Base-by-base conservation (phyloP, 2,888 invertebrate species). In the Odontothrips loti region DNA sequence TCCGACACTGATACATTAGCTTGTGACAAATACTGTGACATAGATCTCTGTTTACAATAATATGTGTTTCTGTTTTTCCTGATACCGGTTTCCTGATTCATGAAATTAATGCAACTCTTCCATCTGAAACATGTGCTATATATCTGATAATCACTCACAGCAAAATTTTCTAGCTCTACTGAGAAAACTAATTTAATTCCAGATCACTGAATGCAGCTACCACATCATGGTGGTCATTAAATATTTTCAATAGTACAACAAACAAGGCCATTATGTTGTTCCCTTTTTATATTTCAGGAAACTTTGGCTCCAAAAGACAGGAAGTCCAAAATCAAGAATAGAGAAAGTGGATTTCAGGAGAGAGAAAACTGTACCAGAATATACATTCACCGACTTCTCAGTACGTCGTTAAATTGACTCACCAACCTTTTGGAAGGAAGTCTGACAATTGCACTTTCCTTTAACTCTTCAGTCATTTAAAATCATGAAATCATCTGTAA, bases 301-400 rank as follows among this genome's bases (percentile, higher is more conserved):
- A 83, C 83, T 85, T 15, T 88, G 88, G 88, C 85, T 88, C 15
- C 83, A 84, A 81, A 83, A 83, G 10, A 84, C 83, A 23, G 88
- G 88, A 79, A 87, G 87, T 83, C 87, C 87, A n/a, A 84, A 85
- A 48, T 87, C 87, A 27, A 84, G 83, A 80, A 87, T 88, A 81
- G 86, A 86, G 0, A 86, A 85, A 81, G 86, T 85, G 4, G 85
- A 86, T 75, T 88, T 87, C 83, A 85, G 84, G 47, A 86, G 87
- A 83, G 85, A 85, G 47, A 83, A 82, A 79, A 80, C 80, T 79
- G 48, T 78, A 82, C 80, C 51, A 79, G 48, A 81, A 51, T 80
- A 81, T 43, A 81, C 68, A 27, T 75, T 75, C 12, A 23, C 23
- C 27, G 68, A 75, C 68, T 75, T 75, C 12, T 75, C 68, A 10